These are phyloP conservation scores for Rousettus madagascariensis DNA, from an alignment of 2,797 vertebrate species.

Conservation along the genomic window DNA sequence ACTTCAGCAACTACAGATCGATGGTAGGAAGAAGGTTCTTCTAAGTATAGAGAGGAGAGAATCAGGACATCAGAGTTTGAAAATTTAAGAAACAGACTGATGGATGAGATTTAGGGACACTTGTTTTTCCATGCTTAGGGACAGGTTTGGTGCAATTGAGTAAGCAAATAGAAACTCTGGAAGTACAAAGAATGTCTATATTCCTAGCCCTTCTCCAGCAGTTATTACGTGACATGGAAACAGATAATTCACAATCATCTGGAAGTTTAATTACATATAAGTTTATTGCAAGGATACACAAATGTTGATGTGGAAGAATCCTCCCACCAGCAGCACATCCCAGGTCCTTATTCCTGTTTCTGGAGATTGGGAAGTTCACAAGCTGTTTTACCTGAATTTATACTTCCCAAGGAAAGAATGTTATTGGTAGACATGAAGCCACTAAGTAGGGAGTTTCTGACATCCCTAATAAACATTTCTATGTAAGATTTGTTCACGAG, in stretches of 20 bases:
- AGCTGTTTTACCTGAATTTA: not conserved
- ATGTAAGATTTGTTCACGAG: not conserved
- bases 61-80: not conserved
- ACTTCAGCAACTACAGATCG: not conserved
- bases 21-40: not conserved
- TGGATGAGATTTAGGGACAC: not conserved
- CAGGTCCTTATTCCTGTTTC: not conserved
- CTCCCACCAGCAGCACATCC: not conserved
- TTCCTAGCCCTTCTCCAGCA: not conserved
- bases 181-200: not conserved
- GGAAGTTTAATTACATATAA: not conserved
- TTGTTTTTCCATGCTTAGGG: not conserved
- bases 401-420: conserved; percentile 29
- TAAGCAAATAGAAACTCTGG: not conserved
- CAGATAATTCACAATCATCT: not conserved
- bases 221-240: not conserved
- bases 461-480: not conserved
- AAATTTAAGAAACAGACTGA: not conserved
- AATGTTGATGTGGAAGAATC: not conserved
- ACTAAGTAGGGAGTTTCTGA: not conserved
- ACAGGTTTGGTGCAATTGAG: not conserved
- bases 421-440: not conserved
- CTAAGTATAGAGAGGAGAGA: not conserved
- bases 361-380: not conserved
- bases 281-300: conserved; percentile 27